phyloP scores from a whole-genome alignment of 2,113 vertebrate genomes.

The Sorex fumeus region DNA sequence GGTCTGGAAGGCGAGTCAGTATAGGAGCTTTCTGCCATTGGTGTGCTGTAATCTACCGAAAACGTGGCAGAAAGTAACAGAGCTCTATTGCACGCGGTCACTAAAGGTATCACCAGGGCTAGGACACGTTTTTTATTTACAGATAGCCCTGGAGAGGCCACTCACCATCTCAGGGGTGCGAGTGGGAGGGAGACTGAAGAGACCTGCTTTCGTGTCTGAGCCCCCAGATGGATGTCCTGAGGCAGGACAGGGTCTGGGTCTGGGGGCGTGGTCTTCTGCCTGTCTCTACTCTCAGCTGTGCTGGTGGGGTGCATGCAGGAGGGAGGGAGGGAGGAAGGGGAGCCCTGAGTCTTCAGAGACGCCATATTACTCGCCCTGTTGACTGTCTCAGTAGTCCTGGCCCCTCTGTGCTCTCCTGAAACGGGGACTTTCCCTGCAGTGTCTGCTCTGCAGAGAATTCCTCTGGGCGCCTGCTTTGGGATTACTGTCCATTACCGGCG shows the following conservation, averaged over 20 bases:
- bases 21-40: constrained; percentile 1
- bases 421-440: neutral
- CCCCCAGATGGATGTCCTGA: neutral
- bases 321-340: neutral
- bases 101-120: too few species aligned
- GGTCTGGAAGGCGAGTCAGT: neutral
- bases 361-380: neutral
- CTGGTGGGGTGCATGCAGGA: too few species aligned
- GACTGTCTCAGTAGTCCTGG: neutral
- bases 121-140: too few species aligned
- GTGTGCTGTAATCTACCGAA: neutral
- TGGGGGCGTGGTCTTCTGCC: too few species aligned
- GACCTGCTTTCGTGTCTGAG: too few species aligned
- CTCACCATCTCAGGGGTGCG: too few species aligned
- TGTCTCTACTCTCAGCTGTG: too few species aligned
- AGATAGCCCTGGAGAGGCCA: too few species aligned
- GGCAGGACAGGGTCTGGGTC: neutral
- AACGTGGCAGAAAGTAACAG: neutral
- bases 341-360: neutral
- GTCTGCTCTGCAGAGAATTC: neutral
- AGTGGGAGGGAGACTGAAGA: too few species aligned
- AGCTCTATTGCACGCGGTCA: neutral
- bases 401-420: neutral
- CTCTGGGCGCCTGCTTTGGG: neutral
- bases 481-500: neutral